Base-by-base conservation (phyloP, 2,888 invertebrate genomes). In the Eupeodes luniger region DNA sequence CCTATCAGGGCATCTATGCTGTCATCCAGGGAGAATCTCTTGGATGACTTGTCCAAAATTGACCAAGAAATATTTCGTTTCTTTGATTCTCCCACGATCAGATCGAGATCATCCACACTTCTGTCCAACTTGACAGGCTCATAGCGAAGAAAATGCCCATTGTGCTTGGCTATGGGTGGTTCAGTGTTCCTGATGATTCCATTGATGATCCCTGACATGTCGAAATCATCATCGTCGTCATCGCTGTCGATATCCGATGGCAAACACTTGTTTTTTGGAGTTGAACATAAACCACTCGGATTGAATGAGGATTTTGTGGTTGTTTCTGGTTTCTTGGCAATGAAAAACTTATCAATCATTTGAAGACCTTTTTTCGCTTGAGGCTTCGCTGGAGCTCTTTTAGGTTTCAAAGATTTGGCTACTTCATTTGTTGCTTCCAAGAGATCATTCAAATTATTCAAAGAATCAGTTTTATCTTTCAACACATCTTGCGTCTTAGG, bases 161-260 rank as follows among this genome's bases (percentile, higher is more conserved):
- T 90, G 70, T 92, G 92, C 9, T 91, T 90, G 0, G 85, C 89
- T 5, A 93, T 76, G 70, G 91, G 77, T 16, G 74, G 70, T 4
- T 89, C 81, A 11, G 92, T 90, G 81, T 91, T 91, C 6, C 90
- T 91, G 12, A 94, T 91, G 34, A 96, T 95, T 69, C 93, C 92
- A 19, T 95, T 94, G 14, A 96, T 93, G 80, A 95, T 94, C 53
- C 93, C 93, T 0, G 95, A 95, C 91, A 95, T 92, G 84, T 95
- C 93, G 11, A 93, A 91, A 16, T 94, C 94, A 1, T 92, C 93
- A 16, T 94, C 94, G 1, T 92, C 93, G 36, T 94, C 94, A 57
- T 90, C 92, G 62, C 92, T 92, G n/a, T 93, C 93, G 16, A 93
- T 89, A 83, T 93, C 93, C 0, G 91, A 91, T 1, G 91, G 90